Percentiles rank a stretch among this genome's conserved stretches.
These are phyloP conservation scores for Penaeus chinensis DNA, from an alignment of 1,140 invertebrate species.

Conservation along the genomic window DNA sequence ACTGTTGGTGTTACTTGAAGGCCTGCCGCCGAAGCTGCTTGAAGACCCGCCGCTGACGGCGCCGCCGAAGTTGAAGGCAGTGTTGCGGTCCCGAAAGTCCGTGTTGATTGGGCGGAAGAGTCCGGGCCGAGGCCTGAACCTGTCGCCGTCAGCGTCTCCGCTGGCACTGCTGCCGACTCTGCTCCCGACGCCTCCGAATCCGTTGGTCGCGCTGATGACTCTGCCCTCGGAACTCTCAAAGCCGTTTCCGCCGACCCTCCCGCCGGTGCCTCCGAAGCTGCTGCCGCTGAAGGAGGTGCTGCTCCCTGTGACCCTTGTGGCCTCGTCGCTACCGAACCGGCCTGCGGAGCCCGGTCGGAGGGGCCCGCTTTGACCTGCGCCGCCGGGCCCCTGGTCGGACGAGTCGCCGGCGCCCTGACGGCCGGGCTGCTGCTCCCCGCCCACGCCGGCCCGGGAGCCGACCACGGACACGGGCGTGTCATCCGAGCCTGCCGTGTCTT, in stretches of 20 bases:
- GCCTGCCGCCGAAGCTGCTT: neutral
- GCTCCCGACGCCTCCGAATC: neutral
- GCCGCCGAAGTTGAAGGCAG: no score
- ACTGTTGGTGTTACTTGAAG: neutral
- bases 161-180: neutral
- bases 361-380: neutral
- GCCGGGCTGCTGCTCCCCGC: slow-evolving; percentile 3
- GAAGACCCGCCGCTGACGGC: neutral
- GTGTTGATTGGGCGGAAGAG: slow-evolving; percentile 32
- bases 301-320: neutral
- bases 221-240: neutral
- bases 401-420: slow-evolving; percentile 4
- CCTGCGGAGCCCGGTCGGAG: neutral
- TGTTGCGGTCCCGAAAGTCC: neutral
- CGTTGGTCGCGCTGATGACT: neutral
- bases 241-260: neutral
- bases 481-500: neutral
- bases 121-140: slow-evolving; percentile 33
- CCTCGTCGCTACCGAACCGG: neutral
- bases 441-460: neutral
- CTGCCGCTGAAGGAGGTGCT: slow-evolving; percentile 16
- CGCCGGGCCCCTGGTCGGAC: neutral
- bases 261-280: slow-evolving; percentile 13
- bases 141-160: neutral
- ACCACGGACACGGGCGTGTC: slow-evolving; percentile 4